phyloP scores from a whole-genome alignment of 2,888 invertebrate genomes.

The Serripes groenlandicus region DNA sequence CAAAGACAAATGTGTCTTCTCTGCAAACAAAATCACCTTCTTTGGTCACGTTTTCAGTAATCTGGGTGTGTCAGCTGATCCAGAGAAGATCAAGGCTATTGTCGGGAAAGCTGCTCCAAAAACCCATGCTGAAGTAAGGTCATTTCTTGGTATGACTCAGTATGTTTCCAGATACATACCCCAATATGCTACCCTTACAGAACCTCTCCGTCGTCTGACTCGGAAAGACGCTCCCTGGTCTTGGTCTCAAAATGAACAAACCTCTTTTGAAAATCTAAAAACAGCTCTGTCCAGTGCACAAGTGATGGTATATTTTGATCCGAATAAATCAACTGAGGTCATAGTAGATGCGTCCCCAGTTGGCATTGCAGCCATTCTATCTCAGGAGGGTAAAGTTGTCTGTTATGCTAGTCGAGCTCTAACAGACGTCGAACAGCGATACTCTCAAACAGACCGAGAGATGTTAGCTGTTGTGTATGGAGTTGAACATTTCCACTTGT shows the following conservation, averaged over 20 bases:
- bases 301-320: constrained; percentile 70
- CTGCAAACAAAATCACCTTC: constrained; percentile 45
- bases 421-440: constrained; percentile 68
- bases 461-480: constrained; percentile 76
- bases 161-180: constrained; percentile 50
- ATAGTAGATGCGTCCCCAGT: constrained; percentile 73
- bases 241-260: constrained; percentile 50
- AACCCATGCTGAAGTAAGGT: constrained; percentile 37
- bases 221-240: constrained; percentile 53
- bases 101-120: constrained; percentile 31
- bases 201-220: constrained; percentile 67
- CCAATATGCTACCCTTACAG: constrained; percentile 48
- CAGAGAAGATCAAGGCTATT: constrained; percentile 47
- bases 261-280: constrained; percentile 64
- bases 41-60: constrained; percentile 55
- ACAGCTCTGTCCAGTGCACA: constrained; percentile 43
- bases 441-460: constrained; percentile 75
- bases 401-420: constrained; percentile 70
- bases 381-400: constrained; percentile 64
- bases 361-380: constrained; percentile 67
- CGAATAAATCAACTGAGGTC: constrained; percentile 56
- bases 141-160: constrained; percentile 57
- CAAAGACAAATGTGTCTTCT: constrained; percentile 44
- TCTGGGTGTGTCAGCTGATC: constrained; percentile 46
- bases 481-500: constrained; percentile 76